Percentiles rank a stretch among this genome's conserved stretches.
These are phyloP conservation scores for Montipora capricornis DNA, from an alignment of 64 coral and sea anemone species.

Conservation along the genomic window DNA sequence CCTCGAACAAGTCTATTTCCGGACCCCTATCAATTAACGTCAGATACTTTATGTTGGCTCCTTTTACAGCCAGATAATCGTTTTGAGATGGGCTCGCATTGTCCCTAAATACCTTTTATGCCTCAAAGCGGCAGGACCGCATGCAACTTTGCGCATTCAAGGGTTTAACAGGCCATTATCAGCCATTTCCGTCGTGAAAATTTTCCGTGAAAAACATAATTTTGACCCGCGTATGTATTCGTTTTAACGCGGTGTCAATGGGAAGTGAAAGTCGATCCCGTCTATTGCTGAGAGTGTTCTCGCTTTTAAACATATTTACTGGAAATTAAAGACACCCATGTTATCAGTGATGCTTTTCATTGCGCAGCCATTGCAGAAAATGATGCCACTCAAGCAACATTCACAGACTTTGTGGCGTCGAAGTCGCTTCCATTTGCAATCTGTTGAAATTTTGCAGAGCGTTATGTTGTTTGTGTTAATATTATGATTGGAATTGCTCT, in stretches of 20 bases:
- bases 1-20: conserved; percentile 23
- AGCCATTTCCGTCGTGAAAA: conserved; percentile 18
- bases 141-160: background rate
- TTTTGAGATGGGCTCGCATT: conserved; percentile 29
- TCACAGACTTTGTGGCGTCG: conserved; percentile 40
- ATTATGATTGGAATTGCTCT: conserved; percentile 43
- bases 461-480: conserved; percentile 49
- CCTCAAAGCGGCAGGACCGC: background rate
- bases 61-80: conserved; percentile 39
- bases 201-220: too few relatives aligned
- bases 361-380: conserved; percentile 2
- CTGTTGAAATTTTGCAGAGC: conserved; percentile 31
- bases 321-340: background rate
- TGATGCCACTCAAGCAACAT: conserved; percentile 24
- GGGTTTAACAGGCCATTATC: conserved; percentile 21
- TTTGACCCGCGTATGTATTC: background rate
- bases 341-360: conserved; percentile 33
- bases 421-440: conserved; percentile 10
- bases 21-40: conserved; percentile 48
- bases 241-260: background rate
- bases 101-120: conserved; percentile 37
- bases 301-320: background rate
- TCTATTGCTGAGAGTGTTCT: background rate
- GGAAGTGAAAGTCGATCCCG: background rate
- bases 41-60: conserved; percentile 1